Conservation (phyloP, 2,113 vertebrate genomes). For the Halichoeres trimaculatus region DNA sequence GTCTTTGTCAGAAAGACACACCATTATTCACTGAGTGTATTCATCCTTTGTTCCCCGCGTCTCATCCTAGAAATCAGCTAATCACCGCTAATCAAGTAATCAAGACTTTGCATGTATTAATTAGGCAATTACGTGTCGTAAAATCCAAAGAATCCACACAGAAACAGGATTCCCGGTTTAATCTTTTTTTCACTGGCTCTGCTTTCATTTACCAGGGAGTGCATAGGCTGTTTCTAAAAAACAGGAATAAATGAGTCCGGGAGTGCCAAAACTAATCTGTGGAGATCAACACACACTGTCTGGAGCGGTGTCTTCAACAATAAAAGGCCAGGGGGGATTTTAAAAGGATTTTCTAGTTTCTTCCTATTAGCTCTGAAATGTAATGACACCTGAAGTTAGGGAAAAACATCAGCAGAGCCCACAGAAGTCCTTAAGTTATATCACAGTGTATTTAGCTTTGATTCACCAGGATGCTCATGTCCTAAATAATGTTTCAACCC, state of each 20-base stretch:
- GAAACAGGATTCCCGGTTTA: conserved; percentile 23
- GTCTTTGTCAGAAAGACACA: conserved; percentile 58
- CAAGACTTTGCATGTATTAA: conserved; percentile 69
- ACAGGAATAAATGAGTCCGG: conserved; percentile 38
- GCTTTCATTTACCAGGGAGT: conserved; percentile 17
- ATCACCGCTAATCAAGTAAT: conserved; percentile 72
- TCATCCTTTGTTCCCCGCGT: conserved; percentile 59
- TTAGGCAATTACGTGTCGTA: conserved; percentile 54
- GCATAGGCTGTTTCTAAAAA: conserved; percentile 1
- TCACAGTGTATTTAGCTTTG: background rate
- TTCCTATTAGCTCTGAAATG: conserved; percentile 13
- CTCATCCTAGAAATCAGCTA: conserved; percentile 65
- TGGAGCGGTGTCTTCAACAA: conserved; percentile 28
- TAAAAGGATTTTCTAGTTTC: conserved; percentile 24
- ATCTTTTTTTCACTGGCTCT: conserved; percentile 20
- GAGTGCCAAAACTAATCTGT: conserved; percentile 32
- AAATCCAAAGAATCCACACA: conserved; percentile 46
- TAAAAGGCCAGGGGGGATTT: conserved; percentile 19
- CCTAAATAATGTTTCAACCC: conserved; percentile 18
- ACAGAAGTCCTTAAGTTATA: background rate
- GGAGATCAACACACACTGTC: conserved; percentile 15
- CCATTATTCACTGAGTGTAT: conserved; percentile 64
- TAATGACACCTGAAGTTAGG: conserved; percentile 25
- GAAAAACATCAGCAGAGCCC: conserved; percentile 17
- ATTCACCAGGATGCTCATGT: background rate